Percentiles rank a stretch among this genome's conserved stretches.
Conservation (phyloP, 2,888 invertebrate genomes). For the Baronia brevicornis region DNA sequence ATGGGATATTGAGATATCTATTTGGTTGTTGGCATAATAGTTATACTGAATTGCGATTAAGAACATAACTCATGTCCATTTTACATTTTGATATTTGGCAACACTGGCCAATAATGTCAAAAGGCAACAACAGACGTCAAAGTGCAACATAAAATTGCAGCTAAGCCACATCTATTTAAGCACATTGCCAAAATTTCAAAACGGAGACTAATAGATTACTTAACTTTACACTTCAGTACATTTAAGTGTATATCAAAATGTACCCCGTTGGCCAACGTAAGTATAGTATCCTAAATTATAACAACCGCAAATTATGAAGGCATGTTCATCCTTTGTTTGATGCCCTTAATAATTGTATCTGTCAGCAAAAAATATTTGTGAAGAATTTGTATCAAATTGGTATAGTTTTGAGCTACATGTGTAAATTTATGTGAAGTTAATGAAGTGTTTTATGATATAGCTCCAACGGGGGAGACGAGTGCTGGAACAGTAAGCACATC, state of each 20-base stretch:
- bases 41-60: neutral
- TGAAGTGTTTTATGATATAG: conserved; percentile 26
- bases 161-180: conserved; percentile 38
- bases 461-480: conserved; percentile 73
- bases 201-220: conserved; percentile 37
- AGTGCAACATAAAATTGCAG: conserved; percentile 32
- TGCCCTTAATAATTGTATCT: conserved; percentile 53
- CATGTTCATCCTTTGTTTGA: conserved; percentile 62
- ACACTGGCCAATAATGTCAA: conserved; percentile 27
- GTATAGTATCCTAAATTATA: conserved; percentile 28
- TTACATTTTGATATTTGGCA: too few relatives aligned
- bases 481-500: conserved; percentile 58
- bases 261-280: conserved; percentile 72
- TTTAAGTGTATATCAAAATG: conserved; percentile 47
- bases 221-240: conserved; percentile 45
- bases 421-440: conserved; percentile 1
- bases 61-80: too few relatives aligned
- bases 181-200: conserved; percentile 49
- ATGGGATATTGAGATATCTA: too few relatives aligned
- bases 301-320: conserved; percentile 25
- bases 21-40: too few relatives aligned
- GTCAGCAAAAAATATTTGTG: conserved; percentile 14
- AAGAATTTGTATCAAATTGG: conserved; percentile 6
- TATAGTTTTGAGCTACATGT: conserved; percentile 14
- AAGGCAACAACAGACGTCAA: conserved; percentile 31